Evolutionary conservation across 2,888 invertebrate species (phyloP), one percentile per base, ranked within the genome.

Genomic region (Macaria liturata): DNA sequence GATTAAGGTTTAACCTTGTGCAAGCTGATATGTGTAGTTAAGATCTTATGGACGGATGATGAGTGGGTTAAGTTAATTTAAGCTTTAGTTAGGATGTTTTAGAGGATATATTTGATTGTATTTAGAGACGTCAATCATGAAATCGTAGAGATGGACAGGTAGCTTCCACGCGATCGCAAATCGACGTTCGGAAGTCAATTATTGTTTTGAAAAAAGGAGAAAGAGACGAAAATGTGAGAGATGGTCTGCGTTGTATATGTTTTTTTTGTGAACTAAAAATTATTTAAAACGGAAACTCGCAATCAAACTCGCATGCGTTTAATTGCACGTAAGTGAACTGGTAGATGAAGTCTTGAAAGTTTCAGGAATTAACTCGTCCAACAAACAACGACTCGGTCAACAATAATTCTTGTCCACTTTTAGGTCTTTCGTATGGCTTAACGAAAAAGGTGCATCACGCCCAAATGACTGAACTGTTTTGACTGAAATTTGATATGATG

Each of bases 101-200:
- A 81, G 65, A 65, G 74, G 69, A 3, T 20, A 46, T 59, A 75
- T 74, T 79, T 0, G 52, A 0, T 49, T 77, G 70, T 7, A 40
- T 1, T 31, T 3, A 3, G 37, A 59, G 30, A 52, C 67, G 71
- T 75, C 73, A 76, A 72, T 78, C 76, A 74, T 72, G 76, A 77
- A 78, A 79, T 72, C 74, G 59, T 64, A 67, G 72, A 77, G 81
- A 81, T 73, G 71, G 81, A 81, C 79, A 75, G 77, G 76, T 76
- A 75, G 75, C 76, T 74, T 80, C 72, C 76, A 79, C 71, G 70
- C 68, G 72, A 73, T 78, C 75, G 82, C 81, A 68, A 83, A 84
- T 79, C 67, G 72, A 68, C 69, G 68, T 78, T 84, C 84, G 86
- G 86, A 85, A 86, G 86, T 82, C 77, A 78, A 83, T 84, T 84